Evolutionary conservation across 2,888 invertebrate genomes (phyloP).

Genomic region (Liposcelis brunnea): DNA sequence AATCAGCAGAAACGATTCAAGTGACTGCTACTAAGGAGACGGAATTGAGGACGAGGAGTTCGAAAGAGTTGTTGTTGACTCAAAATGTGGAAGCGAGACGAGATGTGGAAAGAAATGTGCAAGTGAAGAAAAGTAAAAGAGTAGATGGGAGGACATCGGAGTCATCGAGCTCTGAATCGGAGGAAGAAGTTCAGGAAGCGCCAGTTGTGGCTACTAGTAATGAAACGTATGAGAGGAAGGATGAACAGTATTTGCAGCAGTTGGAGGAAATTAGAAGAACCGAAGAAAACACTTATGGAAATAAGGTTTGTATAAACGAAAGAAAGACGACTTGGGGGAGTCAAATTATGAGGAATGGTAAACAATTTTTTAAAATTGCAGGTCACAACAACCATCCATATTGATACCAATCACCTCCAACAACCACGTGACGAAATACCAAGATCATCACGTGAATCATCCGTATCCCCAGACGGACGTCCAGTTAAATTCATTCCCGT

Average conservation of each 20-base stretch:
- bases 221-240: neutral
- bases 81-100: no score
- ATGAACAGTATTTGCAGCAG: constrained; percentile 13
- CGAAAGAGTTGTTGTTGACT: no score
- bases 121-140: constrained; percentile 2
- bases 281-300: constrained; percentile 15
- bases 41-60: no score
- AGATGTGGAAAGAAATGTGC: no score
- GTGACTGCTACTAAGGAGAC: no score
- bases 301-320: constrained; percentile 13
- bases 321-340: neutral
- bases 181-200: constrained; percentile 13
- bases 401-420: neutral
- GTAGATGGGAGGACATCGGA: neutral
- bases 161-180: constrained; percentile 15
- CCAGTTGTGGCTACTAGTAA: constrained; percentile 11
- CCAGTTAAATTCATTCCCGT: neutral
- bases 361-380: no score
- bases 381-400: no score
- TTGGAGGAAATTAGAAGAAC: constrained; percentile 15
- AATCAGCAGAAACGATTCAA: no score
- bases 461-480: constrained; percentile 20
- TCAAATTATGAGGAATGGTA: no score
- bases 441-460: constrained; percentile 56
- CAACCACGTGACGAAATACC: constrained; percentile 20